Evolutionary conservation across 2,888 invertebrate genomes (phyloP), one percentile per base, ranked within the genome.

Genomic region (Ecliptopera silaceata): DNA sequence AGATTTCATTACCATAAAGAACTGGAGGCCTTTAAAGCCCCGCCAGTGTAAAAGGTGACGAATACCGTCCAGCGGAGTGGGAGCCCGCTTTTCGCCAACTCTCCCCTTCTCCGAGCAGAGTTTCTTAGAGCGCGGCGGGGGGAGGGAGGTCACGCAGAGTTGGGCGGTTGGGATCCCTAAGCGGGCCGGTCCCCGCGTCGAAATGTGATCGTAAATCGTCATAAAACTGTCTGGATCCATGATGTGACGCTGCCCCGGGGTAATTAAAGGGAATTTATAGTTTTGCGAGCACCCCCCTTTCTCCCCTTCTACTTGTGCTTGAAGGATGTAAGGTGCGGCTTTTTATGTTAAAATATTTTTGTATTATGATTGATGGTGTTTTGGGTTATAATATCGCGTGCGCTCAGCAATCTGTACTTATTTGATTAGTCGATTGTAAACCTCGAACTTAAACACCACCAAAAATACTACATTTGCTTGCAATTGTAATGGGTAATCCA

Each of bases 191-290:
- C 80, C 85, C 79, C 84, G 92, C 92, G 92, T 90, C 92, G 92
- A 92, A 92, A 92, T 91, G 92, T 80, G 88, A 77, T 82, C 86
- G 88, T 88, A 88, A 88, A 88, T 88, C 86, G 88, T 94, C 94
- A 94, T 94, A 94, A 94, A 94, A 94, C 93, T 93, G 94, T 94
- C 94, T 93, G 92, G 93, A 92, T 93, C 93, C 92, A 93, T 93
- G 94, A 93, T 93, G 93, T 94, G 94, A 94, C 94, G 92, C 91
- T 91, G 92, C 91, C 92, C 91, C 82, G 86, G 91, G 91, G 92
- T 92, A 92, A 92, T 92, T 92, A 92, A 91, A 91, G 88, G 86
- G 91, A 91, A 92, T 92, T 92, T 92, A 92, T 92, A 91, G 92
- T 91, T 89, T 84, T 79, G 78, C 80, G 75, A 65, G 64, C 60